Base-by-base conservation (phyloP, 2,797 vertebrate genomes). In the Coracias cyanogaster region DNA sequence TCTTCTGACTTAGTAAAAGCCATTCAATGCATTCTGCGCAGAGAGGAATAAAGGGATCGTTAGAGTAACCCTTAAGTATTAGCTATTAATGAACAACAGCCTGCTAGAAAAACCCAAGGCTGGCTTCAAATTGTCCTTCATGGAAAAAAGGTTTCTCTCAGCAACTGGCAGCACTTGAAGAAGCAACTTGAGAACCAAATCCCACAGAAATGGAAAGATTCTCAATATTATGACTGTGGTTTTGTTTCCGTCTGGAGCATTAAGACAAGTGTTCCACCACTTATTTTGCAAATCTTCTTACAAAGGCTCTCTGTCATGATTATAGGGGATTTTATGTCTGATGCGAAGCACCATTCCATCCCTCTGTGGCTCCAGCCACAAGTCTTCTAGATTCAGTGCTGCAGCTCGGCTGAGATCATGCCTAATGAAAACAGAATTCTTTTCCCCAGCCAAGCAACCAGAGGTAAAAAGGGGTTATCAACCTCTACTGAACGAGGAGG, bases 161-260 rank as follows among this genome's bases (percentile, higher is more conserved):
- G 80, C 86, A 93, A 48, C 2, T 81, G 91, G 86, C 94, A 95
- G 86, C 21, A 70, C 71, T 65, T 82, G 90, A 90, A 93, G 80
- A 55, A 73, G 94, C 64, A 93, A 93, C 78, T 84, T 71, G 88
- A 90, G 88, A 92, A 82, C 52, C 71, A 86, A 95, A 95, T 82
- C 85, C 82, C 71, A 60, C 52, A 79, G 90, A 95, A 94, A 90
- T 89, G 88, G 95, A 89, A 96, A 96, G 90, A 94, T 82, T 84
- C 93, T 91, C 87, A 76, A 10, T 90, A 86, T 92, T 91, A 90
- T 54, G 94, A 80, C 82, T 93, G 77, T 83, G 88, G 87, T 90
- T 96, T 94, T 71, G 77, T 55, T 95, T 95, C 66, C 21, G 64
- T 96, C 91, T 94, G 94, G 77, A 64, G 86, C 88, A 91, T 70